Conservation (phyloP, 2,113 vertebrate species). For the Romanogobio albipinnatus region DNA sequence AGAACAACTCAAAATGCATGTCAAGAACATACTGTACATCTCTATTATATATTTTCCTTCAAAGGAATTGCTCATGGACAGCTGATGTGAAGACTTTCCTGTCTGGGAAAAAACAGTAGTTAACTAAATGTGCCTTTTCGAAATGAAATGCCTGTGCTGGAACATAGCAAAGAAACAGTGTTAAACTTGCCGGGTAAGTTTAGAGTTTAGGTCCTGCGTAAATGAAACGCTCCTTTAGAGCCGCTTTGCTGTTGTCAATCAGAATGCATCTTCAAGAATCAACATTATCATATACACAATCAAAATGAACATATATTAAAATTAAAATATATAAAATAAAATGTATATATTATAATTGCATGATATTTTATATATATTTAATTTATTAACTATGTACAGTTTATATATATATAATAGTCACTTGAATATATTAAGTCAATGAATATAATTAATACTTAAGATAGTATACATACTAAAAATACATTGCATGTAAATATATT, state of each 20-base stretch:
- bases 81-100: conserved; percentile 9
- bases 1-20: not conserved
- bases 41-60: not conserved
- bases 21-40: not conserved
- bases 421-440: no score
- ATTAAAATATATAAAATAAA: not conserved
- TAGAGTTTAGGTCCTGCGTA: not conserved
- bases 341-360: not conserved
- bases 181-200: not conserved
- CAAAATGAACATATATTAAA: not conserved
- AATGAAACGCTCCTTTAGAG: not conserved
- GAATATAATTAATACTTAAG: no score
- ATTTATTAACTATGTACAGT: no score
- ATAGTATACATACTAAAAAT: no score
- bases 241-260: not conserved
- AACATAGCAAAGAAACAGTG: not conserved
- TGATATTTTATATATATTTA: no score
- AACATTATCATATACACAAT: no score
- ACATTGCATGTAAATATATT: no score
- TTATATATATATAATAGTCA: no score
- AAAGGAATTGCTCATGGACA: not conserved
- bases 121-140: not conserved
- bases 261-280: not conserved
- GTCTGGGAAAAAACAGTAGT: not conserved
- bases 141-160: not conserved